Percentiles rank a stretch among this genome's conserved stretches.
phyloP scores from a whole-genome alignment of 2,797 vertebrate genomes.

The Syngnathus acus region DNA sequence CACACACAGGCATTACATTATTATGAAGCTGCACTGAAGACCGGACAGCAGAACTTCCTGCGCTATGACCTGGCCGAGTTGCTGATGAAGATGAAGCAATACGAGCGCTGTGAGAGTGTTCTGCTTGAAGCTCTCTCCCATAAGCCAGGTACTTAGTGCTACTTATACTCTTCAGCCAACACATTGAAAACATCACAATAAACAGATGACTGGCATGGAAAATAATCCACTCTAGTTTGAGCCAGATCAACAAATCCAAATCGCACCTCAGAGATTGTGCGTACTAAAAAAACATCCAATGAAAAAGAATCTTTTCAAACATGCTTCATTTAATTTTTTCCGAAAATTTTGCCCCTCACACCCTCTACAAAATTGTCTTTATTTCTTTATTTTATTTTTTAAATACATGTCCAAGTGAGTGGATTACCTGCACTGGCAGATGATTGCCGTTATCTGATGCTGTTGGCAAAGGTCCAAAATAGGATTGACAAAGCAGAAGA shows the following conservation, averaged over 20 bases:
- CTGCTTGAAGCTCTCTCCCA: slow-evolving; percentile 82
- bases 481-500: slow-evolving; percentile 81
- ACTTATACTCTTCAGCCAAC: not conserved
- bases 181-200: not conserved
- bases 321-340: too few species aligned
- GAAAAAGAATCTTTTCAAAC: too few species aligned
- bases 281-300: not conserved
- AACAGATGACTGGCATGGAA: not conserved
- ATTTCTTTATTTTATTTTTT: not conserved
- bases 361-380: too few species aligned
- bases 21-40: slow-evolving; percentile 88
- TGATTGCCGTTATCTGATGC: slow-evolving; percentile 81
- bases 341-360: not conserved
- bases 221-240: not conserved
- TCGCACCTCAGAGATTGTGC: not conserved
- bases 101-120: slow-evolving; percentile 83
- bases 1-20: slow-evolving; percentile 84
- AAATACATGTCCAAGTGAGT: slow-evolving; percentile 65
- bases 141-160: slow-evolving; percentile 74
- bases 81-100: slow-evolving; percentile 85
- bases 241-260: not conserved
- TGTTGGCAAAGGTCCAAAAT: slow-evolving; percentile 87
- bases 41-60: slow-evolving; percentile 85
- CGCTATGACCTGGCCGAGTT: slow-evolving; percentile 90
- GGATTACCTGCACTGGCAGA: slow-evolving; percentile 81